Base-by-base conservation (phyloP, 2,797 vertebrate genomes). In the Sylvia borin region DNA sequence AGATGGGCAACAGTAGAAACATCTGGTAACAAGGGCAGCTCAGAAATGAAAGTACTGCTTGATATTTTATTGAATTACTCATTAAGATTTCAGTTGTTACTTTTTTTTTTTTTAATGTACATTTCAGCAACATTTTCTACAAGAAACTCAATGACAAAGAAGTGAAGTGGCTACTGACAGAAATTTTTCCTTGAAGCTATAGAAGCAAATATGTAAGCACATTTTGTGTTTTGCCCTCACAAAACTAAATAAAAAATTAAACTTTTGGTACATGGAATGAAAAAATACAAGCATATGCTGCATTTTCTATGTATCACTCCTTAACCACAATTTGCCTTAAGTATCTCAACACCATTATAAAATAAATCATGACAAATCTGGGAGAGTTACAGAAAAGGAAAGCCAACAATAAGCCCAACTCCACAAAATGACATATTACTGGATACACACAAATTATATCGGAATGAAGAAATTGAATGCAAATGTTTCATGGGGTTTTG, bases 11-110 rank as follows among this genome's bases (percentile, higher is more conserved):
- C 43, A 61, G 55, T 13, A 84, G 67, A 89, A 93, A 77, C 62
- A 80, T 66, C 62, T 92, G 73, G 66, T 29, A 32, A 93, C 25
- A 50, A 76, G 38, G 36, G 36, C 8, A 88, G 58, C 27, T 47
- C 73, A 86, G 80, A 92, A 90, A 79, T 80, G 13, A 92, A 89
- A 88, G 65, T 81, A 77, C 66, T 71, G 79, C 84, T 78, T 87
- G 65, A 48, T 85, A 90, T 60, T 81, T 93, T 48, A 75, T 40
- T 68, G 82, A 94, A 75, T 90, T 68, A 80, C 75, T 88, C 84
- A 73, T 93, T 92, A 85, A 68, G 16, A 93, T 84, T 89, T 85
- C 65, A 62, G 40, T 77, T 93, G 66, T 38, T 83, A 79, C 27
- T 48, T 29, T 57, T 70, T 20, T 47, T n/a, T 47, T 62, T 75